Base-by-base conservation (phyloP, 2,888 invertebrate genomes). In the Polymixis flavicincta region DNA sequence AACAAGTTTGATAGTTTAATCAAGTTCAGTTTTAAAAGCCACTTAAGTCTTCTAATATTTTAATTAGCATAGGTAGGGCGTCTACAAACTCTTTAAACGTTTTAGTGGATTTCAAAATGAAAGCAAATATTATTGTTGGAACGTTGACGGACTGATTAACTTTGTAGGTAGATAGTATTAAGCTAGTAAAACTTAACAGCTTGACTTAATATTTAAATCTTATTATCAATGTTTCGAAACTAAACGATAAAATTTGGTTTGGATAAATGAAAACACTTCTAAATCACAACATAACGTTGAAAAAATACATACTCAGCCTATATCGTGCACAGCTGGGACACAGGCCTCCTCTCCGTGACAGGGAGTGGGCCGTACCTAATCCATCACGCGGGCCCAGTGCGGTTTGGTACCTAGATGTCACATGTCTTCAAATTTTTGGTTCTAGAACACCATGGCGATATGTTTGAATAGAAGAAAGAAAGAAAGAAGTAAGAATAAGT, bases 1-100 rank as follows among this genome's bases (percentile, higher is more conserved):
- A 69, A 73, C 28, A 84, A 84, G 61, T 77, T 83, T 74, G 11
- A 37, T 66, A 74, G 65, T 81, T 70, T 81, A 69, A 81, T 74
- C 22, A 76, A 55, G 48, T 79, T 71, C 75, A 76, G 71, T 66
- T 76, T 64, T 76, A 65, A 68, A 71, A 77, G 64, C 22, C 68
- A 73, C 81, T 73, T 67, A 64, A 73, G 76, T 74, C 59, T 72
- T 68, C 37, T 60, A 69, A 84, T 84, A 68, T 75, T 75, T 80
- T 80, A 80, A 80, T 55, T 25, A 63, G 25, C 50, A 25, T 67
- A 63, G 57, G 25, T 64, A 45, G 50, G 1, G 54, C 37, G 19
- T 19, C 50, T 14, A 63, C 50, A 66, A 67, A 71, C 65, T 45
- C 25, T 63, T 63, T 71, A 52, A 70, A 61, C 28, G 32, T 67